Percentiles rank a stretch among this genome's conserved stretches.
Conservation (phyloP, 2,113 vertebrate species). For the Paramisgurnus dabryanus region DNA sequence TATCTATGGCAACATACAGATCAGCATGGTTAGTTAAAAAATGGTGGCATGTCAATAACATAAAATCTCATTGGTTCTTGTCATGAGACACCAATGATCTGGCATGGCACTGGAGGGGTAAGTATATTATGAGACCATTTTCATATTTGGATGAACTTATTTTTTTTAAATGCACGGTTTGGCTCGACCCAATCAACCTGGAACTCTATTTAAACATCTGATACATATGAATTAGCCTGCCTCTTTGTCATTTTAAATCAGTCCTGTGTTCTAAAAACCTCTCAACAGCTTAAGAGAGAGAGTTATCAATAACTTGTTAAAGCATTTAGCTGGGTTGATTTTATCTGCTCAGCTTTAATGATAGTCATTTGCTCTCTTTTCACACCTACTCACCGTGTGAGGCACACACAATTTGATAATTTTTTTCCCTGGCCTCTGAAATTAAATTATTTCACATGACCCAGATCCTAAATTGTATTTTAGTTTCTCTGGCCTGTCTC, state of each 20-base stretch:
- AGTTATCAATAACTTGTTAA: constrained; percentile 23
- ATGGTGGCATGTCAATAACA: too few species aligned
- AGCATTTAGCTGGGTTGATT: constrained; percentile 13
- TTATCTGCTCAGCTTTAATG: constrained; percentile 54
- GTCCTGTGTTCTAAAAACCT: not conserved
- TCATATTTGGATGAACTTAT: too few species aligned
- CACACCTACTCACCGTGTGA: constrained; percentile 51
- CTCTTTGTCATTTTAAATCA: not conserved
- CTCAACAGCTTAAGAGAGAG: not conserved
- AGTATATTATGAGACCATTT: too few species aligned
- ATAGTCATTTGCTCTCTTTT: constrained; percentile 59
- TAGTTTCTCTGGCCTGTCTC: constrained; percentile 53
- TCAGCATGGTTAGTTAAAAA: too few species aligned
- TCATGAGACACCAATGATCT: too few species aligned
- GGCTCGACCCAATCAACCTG: not conserved
- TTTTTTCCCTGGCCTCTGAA: constrained; percentile 67
- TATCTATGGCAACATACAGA: too few species aligned
- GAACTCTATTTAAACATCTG: not conserved
- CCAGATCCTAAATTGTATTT: constrained; percentile 70
- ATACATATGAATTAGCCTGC: not conserved
- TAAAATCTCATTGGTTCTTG: too few species aligned
- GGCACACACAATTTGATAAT: constrained; percentile 64
- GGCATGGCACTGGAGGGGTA: too few species aligned
- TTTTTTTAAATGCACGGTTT: not conserved
- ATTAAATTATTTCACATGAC: constrained; percentile 71